phyloP scores from a whole-genome alignment of 2,797 vertebrate genomes.

The Kryptopterus vitreolus region DNA sequence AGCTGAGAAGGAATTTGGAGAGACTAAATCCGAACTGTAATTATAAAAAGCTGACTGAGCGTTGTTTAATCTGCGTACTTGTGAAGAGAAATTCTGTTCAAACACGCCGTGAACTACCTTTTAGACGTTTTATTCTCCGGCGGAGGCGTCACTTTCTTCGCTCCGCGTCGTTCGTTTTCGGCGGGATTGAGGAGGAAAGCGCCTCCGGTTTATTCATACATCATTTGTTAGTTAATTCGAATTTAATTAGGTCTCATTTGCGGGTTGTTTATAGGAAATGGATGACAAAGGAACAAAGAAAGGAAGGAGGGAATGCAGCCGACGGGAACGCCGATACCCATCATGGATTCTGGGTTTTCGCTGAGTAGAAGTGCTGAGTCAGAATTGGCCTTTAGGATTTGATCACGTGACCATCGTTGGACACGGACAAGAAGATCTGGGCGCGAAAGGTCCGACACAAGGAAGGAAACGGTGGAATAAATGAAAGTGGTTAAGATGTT shows the following conservation, averaged over 20 bases:
- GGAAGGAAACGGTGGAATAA: neutral
- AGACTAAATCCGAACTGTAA: neutral
- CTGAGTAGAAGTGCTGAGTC: neutral
- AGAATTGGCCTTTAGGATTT: neutral
- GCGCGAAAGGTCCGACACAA: neutral
- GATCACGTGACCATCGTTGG: neutral
- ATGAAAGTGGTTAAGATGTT: neutral
- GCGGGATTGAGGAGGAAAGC: neutral
- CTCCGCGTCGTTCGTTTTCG: neutral
- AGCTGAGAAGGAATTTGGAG: neutral
- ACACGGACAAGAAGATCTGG: neutral
- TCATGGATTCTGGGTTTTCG: neutral
- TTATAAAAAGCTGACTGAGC: neutral
- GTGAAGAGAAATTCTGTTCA: neutral
- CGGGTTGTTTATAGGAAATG: constrained; percentile 9
- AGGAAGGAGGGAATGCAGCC: neutral
- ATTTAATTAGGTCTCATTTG: constrained; percentile 36
- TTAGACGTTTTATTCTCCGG: neutral
- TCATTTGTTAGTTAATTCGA: constrained; percentile 42
- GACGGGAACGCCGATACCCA: neutral
- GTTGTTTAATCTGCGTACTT: constrained; percentile 2
- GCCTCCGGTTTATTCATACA: constrained; percentile 32
- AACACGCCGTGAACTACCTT: neutral
- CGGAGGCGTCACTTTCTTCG: neutral
- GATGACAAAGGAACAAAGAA: constrained; percentile 9